A percentile compares a stretch with the other conserved stretches of the same genome.
Conservation (phyloP, 2,113 vertebrate genomes). For the Hassar affinis region DNA sequence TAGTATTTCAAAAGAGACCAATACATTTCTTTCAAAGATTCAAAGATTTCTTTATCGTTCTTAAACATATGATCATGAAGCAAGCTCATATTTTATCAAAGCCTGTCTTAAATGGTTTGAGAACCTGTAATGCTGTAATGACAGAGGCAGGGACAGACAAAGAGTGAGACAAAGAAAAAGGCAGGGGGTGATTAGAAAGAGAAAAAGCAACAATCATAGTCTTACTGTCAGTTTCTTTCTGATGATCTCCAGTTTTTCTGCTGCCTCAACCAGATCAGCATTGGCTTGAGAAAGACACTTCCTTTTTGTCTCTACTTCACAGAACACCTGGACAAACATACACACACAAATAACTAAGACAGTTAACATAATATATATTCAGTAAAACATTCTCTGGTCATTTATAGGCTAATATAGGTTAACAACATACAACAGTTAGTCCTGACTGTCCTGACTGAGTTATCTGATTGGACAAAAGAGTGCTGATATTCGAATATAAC, state of each 20-base stretch:
- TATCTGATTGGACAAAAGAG: too few relatives aligned
- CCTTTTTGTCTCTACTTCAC: slow-evolving; percentile 73
- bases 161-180: background rate
- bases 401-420: background rate
- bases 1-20: background rate
- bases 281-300: slow-evolving; percentile 74
- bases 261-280: slow-evolving; percentile 70
- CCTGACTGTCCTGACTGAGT: too few relatives aligned
- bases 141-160: background rate
- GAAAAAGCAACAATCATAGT: background rate
- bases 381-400: background rate
- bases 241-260: slow-evolving; percentile 72
- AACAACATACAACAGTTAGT: too few relatives aligned
- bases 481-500: too few relatives aligned
- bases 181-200: background rate
- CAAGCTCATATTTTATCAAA: background rate
- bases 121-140: background rate
- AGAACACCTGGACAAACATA: slow-evolving; percentile 63
- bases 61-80: background rate
- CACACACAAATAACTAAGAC: background rate
- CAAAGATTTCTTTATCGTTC: background rate
- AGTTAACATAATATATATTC: background rate
- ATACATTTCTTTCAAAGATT: too few relatives aligned
- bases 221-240: slow-evolving; percentile 73
- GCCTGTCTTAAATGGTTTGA: background rate